These are phyloP conservation scores for Cyaniris semiargus DNA, from an alignment of 2,888 invertebrate species.

Conservation along the genomic window DNA sequence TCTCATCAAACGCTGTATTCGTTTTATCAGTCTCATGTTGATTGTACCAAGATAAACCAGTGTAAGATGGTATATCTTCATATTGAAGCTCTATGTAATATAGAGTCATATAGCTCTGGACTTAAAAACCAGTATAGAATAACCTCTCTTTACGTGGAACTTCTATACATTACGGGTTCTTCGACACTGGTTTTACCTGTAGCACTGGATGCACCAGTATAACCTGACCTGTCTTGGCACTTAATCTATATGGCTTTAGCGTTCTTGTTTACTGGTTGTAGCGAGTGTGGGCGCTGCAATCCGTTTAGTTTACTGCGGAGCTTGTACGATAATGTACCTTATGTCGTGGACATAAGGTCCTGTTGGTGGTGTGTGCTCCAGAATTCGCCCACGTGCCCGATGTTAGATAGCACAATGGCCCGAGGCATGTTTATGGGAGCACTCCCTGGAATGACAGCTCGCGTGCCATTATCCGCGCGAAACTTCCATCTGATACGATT, in stretches of 20 bases:
- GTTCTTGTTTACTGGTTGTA: conserved; percentile 60
- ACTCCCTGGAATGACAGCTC: conserved; percentile 63
- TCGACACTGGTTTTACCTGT: not conserved
- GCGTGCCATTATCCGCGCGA: conserved; percentile 53
- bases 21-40: not conserved
- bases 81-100: not conserved
- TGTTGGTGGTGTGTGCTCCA: conserved; percentile 51
- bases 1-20: conserved; percentile 27
- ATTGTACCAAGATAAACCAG: not conserved
- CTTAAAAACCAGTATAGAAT: not conserved
- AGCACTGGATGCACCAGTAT: not conserved
- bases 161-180: not conserved
- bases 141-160: not conserved
- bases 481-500: conserved; percentile 39
- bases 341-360: not conserved
- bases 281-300: conserved; percentile 63
- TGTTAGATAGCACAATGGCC: conserved; percentile 67
- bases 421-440: conserved; percentile 68
- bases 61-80: not conserved
- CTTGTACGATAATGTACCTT: not conserved
- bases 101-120: not conserved
- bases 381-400: conserved; percentile 67
- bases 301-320: not conserved
- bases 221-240: not conserved
- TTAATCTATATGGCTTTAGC: not conserved